Conservation (phyloP, 2,797 vertebrate species). For the Australoheros facetus region DNA sequence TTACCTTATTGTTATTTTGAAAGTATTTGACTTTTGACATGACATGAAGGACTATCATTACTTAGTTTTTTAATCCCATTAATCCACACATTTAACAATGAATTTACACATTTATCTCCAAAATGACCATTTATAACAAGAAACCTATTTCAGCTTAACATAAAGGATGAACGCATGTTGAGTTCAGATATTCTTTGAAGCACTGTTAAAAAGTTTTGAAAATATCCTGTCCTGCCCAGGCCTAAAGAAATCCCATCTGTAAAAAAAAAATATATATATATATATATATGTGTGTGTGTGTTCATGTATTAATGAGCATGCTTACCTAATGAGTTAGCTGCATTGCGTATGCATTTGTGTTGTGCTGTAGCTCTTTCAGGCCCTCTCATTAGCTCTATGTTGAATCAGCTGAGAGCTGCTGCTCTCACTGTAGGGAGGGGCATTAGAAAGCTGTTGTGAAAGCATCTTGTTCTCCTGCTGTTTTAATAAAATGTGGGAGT, state of each 20-base stretch:
- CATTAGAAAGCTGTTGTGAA: slow-evolving; percentile 22
- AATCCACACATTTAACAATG: too few relatives aligned
- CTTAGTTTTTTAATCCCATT: too few relatives aligned
- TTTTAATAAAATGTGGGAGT: slow-evolving; percentile 13
- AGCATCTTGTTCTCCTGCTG: slow-evolving; percentile 12
- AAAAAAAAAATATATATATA: too few relatives aligned
- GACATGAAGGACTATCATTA: too few relatives aligned
- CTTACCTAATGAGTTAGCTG: neutral
- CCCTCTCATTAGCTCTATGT: slow-evolving; percentile 37
- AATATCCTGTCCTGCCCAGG: neutral
- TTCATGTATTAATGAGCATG: neutral
- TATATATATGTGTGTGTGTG: too few relatives aligned
- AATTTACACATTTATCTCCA: too few relatives aligned
- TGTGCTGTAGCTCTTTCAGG: slow-evolving; percentile 21
- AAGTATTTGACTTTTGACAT: too few relatives aligned
- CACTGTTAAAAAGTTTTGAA: neutral
- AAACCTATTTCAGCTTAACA: too few relatives aligned
- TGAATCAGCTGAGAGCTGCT: slow-evolving; percentile 51
- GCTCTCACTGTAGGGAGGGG: slow-evolving; percentile 1
- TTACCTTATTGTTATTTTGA: too few relatives aligned
- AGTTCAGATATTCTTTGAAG: neutral
- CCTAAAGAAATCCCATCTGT: neutral
- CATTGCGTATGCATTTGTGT: slow-evolving; percentile 22
- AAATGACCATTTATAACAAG: too few relatives aligned
- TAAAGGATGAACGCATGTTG: neutral